Percentiles rank a stretch among this genome's conserved stretches.
Conservation (phyloP, 2,797 vertebrate species). For the Eutrigla gurnardus region DNA sequence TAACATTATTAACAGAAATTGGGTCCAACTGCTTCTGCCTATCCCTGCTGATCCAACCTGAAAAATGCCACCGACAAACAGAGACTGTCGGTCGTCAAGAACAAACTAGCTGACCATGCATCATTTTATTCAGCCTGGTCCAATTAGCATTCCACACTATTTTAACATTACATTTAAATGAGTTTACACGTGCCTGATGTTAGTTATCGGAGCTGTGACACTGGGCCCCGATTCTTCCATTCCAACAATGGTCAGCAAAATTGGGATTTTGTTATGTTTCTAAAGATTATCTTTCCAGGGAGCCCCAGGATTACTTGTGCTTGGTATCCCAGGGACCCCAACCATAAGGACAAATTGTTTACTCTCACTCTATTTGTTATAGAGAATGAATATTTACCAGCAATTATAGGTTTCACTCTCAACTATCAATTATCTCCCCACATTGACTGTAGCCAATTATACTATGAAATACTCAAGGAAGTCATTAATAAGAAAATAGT, state of each 20-base stretch:
- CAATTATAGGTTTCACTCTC: background rate
- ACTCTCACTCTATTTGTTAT: background rate
- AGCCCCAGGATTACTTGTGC: background rate
- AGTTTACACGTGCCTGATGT: background rate
- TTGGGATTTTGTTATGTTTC: background rate
- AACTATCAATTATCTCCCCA: slow-evolving; percentile 5
- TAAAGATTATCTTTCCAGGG: background rate
- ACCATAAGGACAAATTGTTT: background rate
- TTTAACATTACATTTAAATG: background rate
- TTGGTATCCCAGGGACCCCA: background rate
- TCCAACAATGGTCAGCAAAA: too few species aligned
- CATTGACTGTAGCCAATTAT: background rate
- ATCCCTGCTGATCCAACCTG: background rate
- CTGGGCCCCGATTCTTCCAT: background rate
- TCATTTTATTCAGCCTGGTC: background rate
- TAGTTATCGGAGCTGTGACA: background rate
- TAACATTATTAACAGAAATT: too few species aligned
- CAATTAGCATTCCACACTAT: background rate
- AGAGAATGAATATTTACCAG: background rate
- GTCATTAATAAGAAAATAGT: too few species aligned
- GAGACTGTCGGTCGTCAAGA: background rate
- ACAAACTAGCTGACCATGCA: background rate
- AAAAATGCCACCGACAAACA: background rate
- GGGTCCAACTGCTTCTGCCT: background rate
- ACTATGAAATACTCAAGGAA: slow-evolving; percentile 6